Evolutionary conservation across 1,140 invertebrate species (phyloP).

Genomic region (Temnothorax curvispinosus): DNA sequence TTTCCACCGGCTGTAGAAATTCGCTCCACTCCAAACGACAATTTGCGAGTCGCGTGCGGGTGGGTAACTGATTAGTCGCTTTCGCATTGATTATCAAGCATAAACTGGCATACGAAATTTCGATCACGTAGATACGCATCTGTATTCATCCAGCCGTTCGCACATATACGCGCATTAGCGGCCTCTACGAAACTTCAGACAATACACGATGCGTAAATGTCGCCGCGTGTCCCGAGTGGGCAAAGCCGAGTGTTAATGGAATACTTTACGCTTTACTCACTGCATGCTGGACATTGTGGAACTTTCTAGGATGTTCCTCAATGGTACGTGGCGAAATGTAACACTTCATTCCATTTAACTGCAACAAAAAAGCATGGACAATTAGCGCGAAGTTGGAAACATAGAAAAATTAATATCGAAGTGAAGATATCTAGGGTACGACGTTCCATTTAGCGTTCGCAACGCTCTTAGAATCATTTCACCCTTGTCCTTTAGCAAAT

Average conservation of each 20-base stretch:
- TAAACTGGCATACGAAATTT: slow-evolving; percentile 64
- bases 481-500: no score
- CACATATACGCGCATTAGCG: slow-evolving; percentile 40
- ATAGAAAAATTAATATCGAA: neutral
- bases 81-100: slow-evolving; percentile 66
- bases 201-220: slow-evolving; percentile 22
- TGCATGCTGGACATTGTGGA: slow-evolving; percentile 25
- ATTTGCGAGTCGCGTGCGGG: slow-evolving; percentile 46
- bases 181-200: slow-evolving; percentile 40
- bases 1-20: slow-evolving; percentile 22
- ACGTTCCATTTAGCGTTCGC: no score
- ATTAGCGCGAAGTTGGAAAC: neutral
- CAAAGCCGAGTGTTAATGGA: slow-evolving; percentile 3
- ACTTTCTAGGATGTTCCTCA: neutral
- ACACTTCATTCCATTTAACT: slow-evolving; percentile 48
- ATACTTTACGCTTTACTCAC: slow-evolving; percentile 27
- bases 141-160: slow-evolving; percentile 39
- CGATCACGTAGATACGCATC: slow-evolving; percentile 67
- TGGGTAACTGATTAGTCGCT: slow-evolving; percentile 64
- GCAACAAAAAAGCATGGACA: neutral
- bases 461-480: no score
- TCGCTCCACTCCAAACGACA: slow-evolving; percentile 58
- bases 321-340: neutral
- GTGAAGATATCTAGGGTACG: neutral
- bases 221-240: neutral